A percentile compares a stretch with the other conserved stretches of the same genome.
These are phyloP conservation scores for Pteruthius melanotis DNA, from an alignment of 2,113 vertebrate genomes.

Conservation along the genomic window DNA sequence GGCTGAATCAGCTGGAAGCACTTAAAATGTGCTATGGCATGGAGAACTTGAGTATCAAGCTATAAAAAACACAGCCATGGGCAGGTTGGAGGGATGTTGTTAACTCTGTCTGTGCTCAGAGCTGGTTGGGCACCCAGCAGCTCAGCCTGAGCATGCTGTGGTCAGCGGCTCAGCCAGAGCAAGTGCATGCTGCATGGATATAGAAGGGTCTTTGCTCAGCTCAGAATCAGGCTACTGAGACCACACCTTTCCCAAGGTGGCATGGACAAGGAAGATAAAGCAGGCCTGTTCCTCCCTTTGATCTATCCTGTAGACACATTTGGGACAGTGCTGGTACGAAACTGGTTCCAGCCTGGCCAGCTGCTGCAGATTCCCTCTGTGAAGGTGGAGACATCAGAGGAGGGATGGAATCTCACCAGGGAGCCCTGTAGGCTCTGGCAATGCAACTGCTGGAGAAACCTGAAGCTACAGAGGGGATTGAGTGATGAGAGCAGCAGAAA, in stretches of 20 bases:
- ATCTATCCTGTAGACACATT: too few relatives aligned
- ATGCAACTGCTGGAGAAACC: not conserved
- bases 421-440: not conserved
- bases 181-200: rapidly evolving
- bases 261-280: not conserved
- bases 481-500: not conserved
- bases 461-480: not conserved
- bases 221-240: not conserved
- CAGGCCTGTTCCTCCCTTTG: not conserved
- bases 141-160: not conserved
- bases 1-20: not conserved
- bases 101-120: not conserved
- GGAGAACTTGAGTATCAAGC: not conserved
- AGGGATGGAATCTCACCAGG: rapidly evolving
- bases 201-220: not conserved
- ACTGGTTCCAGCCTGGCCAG: not conserved
- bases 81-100: not conserved
- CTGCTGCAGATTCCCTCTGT: rapidly evolving
- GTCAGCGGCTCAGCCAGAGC: not conserved
- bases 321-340: not conserved
- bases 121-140: not conserved
- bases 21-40: not conserved
- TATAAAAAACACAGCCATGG: rapidly evolving
- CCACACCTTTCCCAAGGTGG: not conserved
- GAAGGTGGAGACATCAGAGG: not conserved